Base-by-base conservation (phyloP, 2,797 vertebrate genomes). In the Lates japonicus region DNA sequence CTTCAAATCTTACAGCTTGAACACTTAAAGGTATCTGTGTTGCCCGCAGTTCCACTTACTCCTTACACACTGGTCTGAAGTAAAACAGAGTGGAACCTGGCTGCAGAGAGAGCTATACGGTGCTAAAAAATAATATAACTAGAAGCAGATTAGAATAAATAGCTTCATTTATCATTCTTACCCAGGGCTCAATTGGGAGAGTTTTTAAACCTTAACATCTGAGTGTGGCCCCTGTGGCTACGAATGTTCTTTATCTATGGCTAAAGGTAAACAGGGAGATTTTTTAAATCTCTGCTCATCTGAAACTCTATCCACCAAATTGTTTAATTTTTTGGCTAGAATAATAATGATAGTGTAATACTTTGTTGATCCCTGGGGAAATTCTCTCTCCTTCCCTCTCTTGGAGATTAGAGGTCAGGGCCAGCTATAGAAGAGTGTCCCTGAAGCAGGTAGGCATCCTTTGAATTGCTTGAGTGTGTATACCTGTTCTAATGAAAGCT, bases 311-410 rank as follows among this genome's bases (percentile, higher is more conserved):
- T 74, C 29, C 48, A 64, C 35, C 8, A 75, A 84, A 78, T 74
- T 52, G 39, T 78, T 88, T 52, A 16, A 39, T 61, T 76, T 54
- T 60, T 13, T 13, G 17, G 11, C 19, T 22, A 39, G 25, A 70
- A 70, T 77, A 74, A 83, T 63, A 78, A 84, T 78, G 51, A 64
- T 42, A 75, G 78, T 73, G 31, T 75, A 63, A 84, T 71, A 55
- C 71, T 78, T 78, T 87, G 83, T 86, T 86, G 80, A 92, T 91
- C 84, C 85, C 71, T 1, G 54, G 64, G 78, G 87, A 85, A 84
- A 81, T 75, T 84, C 61, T 73, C 60, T 74, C 71, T 58, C 76
- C 54, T 71, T 59, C 76, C 25, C 19, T 79, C 65, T 80, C 58
- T 62, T 41, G 14, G 70, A 84, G 81, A 82, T 81, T 78, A 76